phyloP scores from a whole-genome alignment of 2,113 vertebrate species.

The Eidolon helvum region DNA sequence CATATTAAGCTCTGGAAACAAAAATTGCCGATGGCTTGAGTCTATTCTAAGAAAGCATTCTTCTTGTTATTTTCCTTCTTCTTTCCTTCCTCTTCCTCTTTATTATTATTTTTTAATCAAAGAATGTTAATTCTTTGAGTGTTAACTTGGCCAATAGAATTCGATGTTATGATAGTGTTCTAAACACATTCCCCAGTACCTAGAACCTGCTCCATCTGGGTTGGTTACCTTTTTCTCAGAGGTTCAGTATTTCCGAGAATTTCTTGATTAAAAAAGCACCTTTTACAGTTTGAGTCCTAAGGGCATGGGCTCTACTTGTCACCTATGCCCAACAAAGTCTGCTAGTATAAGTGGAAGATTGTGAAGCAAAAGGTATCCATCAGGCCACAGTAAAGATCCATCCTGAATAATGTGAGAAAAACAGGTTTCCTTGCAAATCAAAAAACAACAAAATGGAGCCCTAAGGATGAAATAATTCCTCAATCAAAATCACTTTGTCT shows the following conservation, averaged over 20 bases:
- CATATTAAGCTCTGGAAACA: background rate
- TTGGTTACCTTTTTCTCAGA: background rate
- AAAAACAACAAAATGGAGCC: conserved; percentile 53
- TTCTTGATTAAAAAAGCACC: background rate
- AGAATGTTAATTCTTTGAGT: background rate
- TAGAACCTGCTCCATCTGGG: background rate
- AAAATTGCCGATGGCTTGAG: background rate
- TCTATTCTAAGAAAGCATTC: background rate
- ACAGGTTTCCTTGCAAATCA: conserved; percentile 31
- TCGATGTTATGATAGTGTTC: background rate
- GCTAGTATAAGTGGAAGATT: background rate
- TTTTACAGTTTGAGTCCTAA: background rate
- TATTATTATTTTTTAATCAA: background rate
- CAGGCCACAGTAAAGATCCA: conserved; percentile 6
- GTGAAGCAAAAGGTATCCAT: background rate
- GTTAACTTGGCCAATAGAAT: background rate
- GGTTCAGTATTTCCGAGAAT: background rate
- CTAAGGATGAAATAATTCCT: conserved; percentile 60
- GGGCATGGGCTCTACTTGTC: background rate
- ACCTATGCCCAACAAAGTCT: background rate
- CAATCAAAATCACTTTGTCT: conserved; percentile 67
- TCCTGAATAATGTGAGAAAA: background rate
- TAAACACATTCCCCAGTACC: background rate
- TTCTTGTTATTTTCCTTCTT: background rate
- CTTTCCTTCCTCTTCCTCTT: background rate